Evolutionary conservation across 2,113 vertebrate genomes (phyloP).

Genomic region (Cryptotis parvus): DNA sequence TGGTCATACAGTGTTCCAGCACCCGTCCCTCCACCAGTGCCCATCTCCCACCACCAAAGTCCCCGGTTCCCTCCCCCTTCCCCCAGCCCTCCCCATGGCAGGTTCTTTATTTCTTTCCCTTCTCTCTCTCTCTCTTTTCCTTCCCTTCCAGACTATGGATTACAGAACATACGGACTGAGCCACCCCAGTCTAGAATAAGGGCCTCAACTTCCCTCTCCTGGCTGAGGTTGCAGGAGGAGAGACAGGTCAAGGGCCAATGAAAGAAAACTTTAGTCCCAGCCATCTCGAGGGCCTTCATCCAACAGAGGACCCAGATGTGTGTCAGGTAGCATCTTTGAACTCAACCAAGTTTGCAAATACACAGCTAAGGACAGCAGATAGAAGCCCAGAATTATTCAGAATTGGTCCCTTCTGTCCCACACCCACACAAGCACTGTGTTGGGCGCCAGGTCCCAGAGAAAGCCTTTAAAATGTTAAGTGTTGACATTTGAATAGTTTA

Average conservation of each 20-base stretch:
- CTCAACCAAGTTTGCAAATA: background rate
- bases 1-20: no score
- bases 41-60: no score
- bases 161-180: background rate
- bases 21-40: no score
- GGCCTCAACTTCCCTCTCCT: background rate
- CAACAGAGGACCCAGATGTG: no score
- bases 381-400: background rate
- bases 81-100: no score
- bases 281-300: no score
- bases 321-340: background rate
- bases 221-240: background rate
- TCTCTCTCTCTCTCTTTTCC: no score
- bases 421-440: accelerated
- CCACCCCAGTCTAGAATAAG: background rate
- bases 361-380: accelerated
- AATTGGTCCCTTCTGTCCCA: background rate
- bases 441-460: background rate
- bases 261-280: background rate
- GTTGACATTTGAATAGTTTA: no score
- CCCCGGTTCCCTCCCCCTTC: no score
- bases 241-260: background rate
- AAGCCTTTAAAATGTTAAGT: background rate
- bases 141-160: no score
- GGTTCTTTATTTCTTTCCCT: no score